Evolutionary conservation across 2,888 invertebrate species (phyloP).

Genomic region (Conops quadrifasciatus): DNA sequence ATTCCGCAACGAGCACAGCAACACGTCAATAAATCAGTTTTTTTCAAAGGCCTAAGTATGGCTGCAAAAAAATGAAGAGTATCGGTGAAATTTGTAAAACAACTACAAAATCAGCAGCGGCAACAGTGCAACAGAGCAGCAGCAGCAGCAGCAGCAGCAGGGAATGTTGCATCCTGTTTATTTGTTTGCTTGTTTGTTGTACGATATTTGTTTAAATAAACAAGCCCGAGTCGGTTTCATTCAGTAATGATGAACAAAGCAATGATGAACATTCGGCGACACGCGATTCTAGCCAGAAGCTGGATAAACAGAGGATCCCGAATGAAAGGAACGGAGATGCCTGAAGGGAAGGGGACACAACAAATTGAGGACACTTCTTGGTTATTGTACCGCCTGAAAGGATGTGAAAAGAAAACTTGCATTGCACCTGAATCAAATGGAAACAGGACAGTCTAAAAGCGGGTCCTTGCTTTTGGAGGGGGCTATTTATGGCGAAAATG

Average conservation of each 20-base stretch:
- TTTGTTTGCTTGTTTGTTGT: background rate
- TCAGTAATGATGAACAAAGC: constrained; percentile 12
- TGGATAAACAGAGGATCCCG: background rate
- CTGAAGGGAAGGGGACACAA: constrained; percentile 15
- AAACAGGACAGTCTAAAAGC: no score
- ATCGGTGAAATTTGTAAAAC: no score
- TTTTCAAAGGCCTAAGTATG: background rate
- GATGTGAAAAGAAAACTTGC: background rate
- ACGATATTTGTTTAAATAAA: constrained; percentile 22
- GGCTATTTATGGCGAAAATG: background rate
- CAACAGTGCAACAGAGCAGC: no score
- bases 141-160: no score
- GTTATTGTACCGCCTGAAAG: background rate
- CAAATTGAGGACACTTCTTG: constrained; percentile 31
- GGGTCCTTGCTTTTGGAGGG: background rate
- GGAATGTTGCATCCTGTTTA: background rate
- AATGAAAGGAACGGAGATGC: background rate
- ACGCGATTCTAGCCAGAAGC: background rate
- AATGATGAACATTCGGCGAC: background rate
- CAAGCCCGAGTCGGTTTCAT: constrained; percentile 11
- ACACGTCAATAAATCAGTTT: constrained; percentile 33
- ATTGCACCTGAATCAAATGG: no score
- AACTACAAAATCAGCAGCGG: no score
- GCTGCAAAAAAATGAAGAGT: background rate
- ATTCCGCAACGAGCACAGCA: background rate